Evolutionary conservation across 2,888 invertebrate species (phyloP), one percentile per base, ranked within the genome.

Genomic region (Tenthredo amoena): DNA sequence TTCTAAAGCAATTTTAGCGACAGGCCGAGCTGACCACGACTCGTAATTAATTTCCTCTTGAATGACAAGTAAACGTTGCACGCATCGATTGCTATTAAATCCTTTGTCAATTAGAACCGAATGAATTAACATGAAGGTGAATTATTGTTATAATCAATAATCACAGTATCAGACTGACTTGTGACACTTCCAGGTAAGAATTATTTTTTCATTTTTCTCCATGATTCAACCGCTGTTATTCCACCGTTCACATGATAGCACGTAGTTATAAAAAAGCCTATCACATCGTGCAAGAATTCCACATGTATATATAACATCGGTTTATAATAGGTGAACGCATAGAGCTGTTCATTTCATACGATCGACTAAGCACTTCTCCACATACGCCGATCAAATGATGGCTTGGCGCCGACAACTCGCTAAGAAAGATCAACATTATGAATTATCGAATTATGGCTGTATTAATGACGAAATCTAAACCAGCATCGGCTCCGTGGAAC

Each of bases 331-430:
- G 50, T 55, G 34, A 47, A 50, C 50, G 21, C 50, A 18, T 15
- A 77, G n/a, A 50, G 12, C 74, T 26, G 40, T 76, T 26, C 34
- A 76, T 43, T 26, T 40, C 50, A 76, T 43, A 43, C 26, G 40
- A 37, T 10, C 43, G 21, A 26, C 15, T 74, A 21, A 40, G 34
- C 21, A 72, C n/a, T 18, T 15, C 21, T 26, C n/a, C 37, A n/a
- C n/a, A 18, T 34, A 71, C 37, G 47, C 47, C 55, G 77, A 77
- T 77, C 5, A 50, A 26, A 77, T 50, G 77, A 47, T 31, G 34
- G 55, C 77, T 77, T 74, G 77, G 77, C 77, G 77, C 77, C 77
- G 15, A 55, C 77, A 15, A 50, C 50, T 34, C 55, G 31, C 77
- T 50, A 9, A 18, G 77, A 55, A 77, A 31, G 31, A 50, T 77